Conservation (phyloP, 2,113 vertebrate genomes). For the Willisornis vidua region DNA sequence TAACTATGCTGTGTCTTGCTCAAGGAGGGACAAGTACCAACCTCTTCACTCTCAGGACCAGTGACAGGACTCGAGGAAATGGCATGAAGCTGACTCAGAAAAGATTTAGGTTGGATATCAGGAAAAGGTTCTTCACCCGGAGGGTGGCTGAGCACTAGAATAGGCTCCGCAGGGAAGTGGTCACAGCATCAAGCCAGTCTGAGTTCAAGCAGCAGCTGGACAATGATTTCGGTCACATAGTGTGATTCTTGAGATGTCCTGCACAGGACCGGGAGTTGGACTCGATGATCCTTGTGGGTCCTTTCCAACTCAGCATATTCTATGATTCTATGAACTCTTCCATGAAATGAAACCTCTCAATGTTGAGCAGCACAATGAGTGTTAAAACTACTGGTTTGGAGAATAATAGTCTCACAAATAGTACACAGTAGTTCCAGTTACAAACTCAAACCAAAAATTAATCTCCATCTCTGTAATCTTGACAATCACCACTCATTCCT, state of each 20-base stretch:
- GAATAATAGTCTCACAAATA: background rate
- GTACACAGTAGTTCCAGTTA: background rate
- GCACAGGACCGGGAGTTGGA: background rate
- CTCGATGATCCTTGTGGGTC: background rate
- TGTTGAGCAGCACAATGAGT: background rate
- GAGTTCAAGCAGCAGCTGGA: background rate
- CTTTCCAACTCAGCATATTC: background rate
- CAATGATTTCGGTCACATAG: background rate
- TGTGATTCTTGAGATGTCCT: too few species aligned
- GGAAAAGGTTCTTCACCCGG: background rate
- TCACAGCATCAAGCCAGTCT: background rate
- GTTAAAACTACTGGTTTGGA: background rate
- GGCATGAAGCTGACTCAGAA: background rate
- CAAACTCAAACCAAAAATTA: background rate
- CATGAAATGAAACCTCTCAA: background rate
- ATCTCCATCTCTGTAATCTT: background rate
- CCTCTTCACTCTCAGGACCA: background rate
- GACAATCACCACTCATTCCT: background rate
- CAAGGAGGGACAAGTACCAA: background rate
- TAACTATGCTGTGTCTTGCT: background rate
- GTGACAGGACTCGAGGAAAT: background rate
- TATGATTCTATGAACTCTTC: background rate
- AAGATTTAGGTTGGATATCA: background rate
- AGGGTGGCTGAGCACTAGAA: background rate
- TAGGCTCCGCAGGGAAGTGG: background rate